Percentiles rank a stretch among this genome's conserved stretches.
Evolutionary conservation across 2,113 vertebrate species (phyloP).

Genomic region (Dipodomys stephensi): DNA sequence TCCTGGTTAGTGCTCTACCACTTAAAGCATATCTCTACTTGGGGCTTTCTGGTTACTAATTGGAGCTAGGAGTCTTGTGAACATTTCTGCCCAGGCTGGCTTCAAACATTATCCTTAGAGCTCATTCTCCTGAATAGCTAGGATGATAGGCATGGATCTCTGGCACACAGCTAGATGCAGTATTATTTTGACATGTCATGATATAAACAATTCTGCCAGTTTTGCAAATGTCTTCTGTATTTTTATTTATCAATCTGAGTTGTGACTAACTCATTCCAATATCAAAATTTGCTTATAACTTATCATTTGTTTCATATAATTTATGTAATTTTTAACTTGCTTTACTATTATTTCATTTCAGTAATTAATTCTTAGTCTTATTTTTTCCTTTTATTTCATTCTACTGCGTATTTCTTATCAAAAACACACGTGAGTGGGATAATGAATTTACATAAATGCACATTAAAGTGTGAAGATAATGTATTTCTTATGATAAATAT

Average conservation of each 20-base stretch:
- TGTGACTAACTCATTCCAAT: background rate
- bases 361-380: background rate
- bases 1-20: too few species aligned
- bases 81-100: too few species aligned
- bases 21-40: too few species aligned
- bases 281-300: background rate
- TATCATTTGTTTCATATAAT: background rate
- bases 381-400: background rate
- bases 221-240: background rate
- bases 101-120: too few species aligned
- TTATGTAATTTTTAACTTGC: too few species aligned
- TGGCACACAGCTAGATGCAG: background rate
- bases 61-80: too few species aligned
- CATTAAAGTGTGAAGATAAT: background rate
- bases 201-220: accelerated
- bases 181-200: background rate
- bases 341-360: background rate
- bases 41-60: too few species aligned
- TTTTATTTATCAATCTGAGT: background rate
- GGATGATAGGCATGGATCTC: too few species aligned
- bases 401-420: background rate
- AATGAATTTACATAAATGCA: background rate
- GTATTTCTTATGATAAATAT: too few species aligned
- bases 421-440: background rate
- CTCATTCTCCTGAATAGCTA: too few species aligned